Conservation (phyloP, 2,888 invertebrate species). For the Reticulitermes lucifugus region DNA sequence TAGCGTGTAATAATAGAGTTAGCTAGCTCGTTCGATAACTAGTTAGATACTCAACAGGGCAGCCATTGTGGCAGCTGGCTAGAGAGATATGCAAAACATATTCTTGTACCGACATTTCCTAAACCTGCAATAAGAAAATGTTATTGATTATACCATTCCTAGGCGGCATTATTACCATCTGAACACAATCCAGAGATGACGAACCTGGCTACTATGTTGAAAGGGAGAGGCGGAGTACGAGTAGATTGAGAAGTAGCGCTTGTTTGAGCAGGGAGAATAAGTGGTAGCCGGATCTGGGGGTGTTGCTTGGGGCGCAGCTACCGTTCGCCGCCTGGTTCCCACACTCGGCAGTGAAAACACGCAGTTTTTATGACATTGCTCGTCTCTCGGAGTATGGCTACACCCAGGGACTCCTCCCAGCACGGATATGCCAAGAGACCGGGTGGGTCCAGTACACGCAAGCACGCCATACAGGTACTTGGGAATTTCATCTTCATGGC, state of each 20-base stretch:
- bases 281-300: background rate
- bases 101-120: no score
- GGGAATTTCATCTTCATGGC: conserved; percentile 6
- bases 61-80: no score
- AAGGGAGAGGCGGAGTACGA: background rate
- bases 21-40: no score
- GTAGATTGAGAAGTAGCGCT: background rate
- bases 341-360: conserved; percentile 12
- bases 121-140: background rate
- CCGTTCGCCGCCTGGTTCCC: background rate
- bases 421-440: background rate
- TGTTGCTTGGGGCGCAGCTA: conserved; percentile 3
- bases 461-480: background rate
- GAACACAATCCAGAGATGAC: background rate
- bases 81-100: no score
- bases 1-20: no score
- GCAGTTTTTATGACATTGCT: conserved; percentile 6
- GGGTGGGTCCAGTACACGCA: conserved; percentile 10
- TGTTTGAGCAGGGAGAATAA: background rate
- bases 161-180: background rate
- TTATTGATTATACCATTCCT: background rate
- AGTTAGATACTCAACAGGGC: no score
- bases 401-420: conserved; percentile 4
- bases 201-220: no score
- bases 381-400: background rate